Conservation (phyloP, 2,797 vertebrate genomes). For the Acropternis orthonyx region DNA sequence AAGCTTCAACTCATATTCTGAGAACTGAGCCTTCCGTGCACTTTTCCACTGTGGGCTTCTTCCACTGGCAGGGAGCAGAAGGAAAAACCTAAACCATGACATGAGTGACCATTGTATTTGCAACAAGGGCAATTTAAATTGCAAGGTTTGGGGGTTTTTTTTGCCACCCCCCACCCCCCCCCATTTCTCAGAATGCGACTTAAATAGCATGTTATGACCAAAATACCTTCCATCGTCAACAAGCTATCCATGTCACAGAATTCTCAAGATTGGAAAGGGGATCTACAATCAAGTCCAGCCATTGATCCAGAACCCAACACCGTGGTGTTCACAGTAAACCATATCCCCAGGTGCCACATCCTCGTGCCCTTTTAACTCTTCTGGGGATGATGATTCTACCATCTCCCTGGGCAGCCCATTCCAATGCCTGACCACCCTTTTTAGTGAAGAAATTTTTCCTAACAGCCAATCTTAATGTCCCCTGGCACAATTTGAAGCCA, state of each 20-base stretch:
- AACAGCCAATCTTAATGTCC: fast-evolving
- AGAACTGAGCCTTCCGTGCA: neutral
- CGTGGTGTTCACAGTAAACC: fast-evolving
- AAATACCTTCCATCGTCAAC: neutral
- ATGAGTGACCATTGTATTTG: neutral
- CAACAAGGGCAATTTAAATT: neutral
- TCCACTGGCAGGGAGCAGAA: neutral
- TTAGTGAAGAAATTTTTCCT: neutral
- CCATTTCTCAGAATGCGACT: neutral
- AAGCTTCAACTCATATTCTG: neutral
- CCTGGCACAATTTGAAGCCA: fast-evolving
- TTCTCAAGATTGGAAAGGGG: neutral
- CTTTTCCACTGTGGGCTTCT: neutral
- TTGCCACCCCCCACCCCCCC: neutral
- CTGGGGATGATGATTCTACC: neutral
- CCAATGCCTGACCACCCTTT: neutral
- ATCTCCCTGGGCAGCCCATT: neutral
- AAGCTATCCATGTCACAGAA: neutral
- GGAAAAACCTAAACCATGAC: neutral
- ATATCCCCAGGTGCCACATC: neutral
- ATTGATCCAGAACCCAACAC: neutral
- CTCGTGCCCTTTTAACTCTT: neutral
- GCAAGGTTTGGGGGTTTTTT: neutral
- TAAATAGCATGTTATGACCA: neutral
- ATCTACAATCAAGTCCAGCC: neutral